Conservation (phyloP, 2,797 vertebrate species). For the Sardinella longiceps region DNA sequence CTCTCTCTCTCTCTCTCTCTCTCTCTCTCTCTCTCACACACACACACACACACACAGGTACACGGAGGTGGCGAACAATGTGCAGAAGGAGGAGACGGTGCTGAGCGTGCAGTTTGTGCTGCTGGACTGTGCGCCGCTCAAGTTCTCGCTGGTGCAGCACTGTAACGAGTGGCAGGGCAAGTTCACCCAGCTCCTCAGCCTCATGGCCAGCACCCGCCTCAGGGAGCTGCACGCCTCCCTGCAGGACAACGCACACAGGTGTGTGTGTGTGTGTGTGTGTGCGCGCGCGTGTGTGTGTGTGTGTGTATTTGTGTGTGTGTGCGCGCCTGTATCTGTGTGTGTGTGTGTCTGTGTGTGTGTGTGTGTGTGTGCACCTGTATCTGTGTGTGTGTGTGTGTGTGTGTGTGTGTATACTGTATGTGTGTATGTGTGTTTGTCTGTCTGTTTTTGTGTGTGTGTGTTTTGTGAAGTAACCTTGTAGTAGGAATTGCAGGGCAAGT, state of each 20-base stretch:
- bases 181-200: slow-evolving; percentile 83
- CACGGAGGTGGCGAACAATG: slow-evolving; percentile 82
- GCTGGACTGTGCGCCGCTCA: slow-evolving; percentile 85
- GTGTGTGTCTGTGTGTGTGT: background rate
- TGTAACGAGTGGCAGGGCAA: slow-evolving; percentile 89
- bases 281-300: background rate
- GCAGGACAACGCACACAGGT: slow-evolving; percentile 77
- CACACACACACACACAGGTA: slow-evolving; percentile 70
- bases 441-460: background rate
- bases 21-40: background rate
- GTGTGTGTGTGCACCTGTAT: background rate
- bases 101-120: slow-evolving; percentile 81
- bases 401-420: background rate
- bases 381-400: background rate
- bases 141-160: slow-evolving; percentile 84
- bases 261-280: background rate
- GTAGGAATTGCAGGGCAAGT: too few relatives aligned
- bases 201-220: slow-evolving; percentile 76
- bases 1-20: background rate
- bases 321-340: too few relatives aligned
- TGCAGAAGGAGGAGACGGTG: slow-evolving; percentile 87
- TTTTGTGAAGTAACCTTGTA: background rate
- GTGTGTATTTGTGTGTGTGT: too few relatives aligned
- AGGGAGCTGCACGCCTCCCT: slow-evolving; percentile 77
- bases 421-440: background rate